phyloP scores from a whole-genome alignment of 2,888 invertebrate genomes.

The Cephus sareptanus region DNA sequence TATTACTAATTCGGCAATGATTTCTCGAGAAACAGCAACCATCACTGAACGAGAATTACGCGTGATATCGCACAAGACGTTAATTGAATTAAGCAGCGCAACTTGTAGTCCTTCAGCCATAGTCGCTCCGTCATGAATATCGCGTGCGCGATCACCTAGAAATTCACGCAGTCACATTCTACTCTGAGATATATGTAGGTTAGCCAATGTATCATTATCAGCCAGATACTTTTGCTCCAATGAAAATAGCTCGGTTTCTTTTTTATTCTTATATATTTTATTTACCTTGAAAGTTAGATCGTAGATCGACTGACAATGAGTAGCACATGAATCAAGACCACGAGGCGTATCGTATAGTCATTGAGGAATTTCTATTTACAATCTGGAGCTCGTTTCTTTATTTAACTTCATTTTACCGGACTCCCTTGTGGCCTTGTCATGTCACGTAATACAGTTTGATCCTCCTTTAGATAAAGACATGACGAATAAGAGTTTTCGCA shows the following conservation, averaged over 20 bases:
- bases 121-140: conserved; percentile 42
- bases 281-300: not conserved
- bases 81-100: not conserved
- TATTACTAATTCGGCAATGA: too few relatives aligned
- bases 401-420: not conserved
- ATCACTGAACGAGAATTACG: not conserved
- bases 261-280: not conserved
- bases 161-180: conserved; percentile 26
- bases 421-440: not conserved
- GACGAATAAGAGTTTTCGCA: not conserved
- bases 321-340: not conserved
- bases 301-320: not conserved
- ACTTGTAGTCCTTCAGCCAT: not conserved
- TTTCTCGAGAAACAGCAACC: not conserved
- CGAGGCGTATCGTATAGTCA: not conserved
- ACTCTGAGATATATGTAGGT: conserved; percentile 32
- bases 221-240: not conserved
- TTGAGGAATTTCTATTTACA: not conserved
- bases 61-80: not conserved
- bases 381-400: not conserved
- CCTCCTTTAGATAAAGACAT: not conserved
- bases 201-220: conserved; percentile 17
- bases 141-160: conserved; percentile 40
- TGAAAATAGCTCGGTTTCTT: not conserved
- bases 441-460: not conserved